Conservation (phyloP, 2,888 invertebrate species). For the Thera britannica region DNA sequence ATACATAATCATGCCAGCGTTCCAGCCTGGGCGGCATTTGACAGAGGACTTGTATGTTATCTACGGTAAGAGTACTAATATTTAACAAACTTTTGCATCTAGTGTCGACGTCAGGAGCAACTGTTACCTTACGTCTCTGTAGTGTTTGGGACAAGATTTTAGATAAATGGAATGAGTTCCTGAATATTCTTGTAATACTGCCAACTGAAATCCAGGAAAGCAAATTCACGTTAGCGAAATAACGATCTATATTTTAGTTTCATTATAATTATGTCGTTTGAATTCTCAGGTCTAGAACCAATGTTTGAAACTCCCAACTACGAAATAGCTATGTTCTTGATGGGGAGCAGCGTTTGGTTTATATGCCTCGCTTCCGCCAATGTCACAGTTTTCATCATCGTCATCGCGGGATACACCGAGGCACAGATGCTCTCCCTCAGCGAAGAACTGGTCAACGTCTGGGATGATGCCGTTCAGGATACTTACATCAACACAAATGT, state of each 20-base stretch:
- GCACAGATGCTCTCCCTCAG: conserved; percentile 61
- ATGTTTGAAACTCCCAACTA: conserved; percentile 62
- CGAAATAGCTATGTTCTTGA: conserved; percentile 52
- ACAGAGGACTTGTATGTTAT: conserved; percentile 51
- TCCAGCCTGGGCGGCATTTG: conserved; percentile 58
- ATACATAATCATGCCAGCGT: conserved; percentile 49
- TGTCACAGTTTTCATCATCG: conserved; percentile 55
- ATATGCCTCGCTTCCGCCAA: conserved; percentile 53
- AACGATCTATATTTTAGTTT: too few species aligned
- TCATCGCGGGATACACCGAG: conserved; percentile 60
- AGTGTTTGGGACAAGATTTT: too few species aligned
- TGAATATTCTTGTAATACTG: too few species aligned
- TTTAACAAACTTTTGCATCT: neutral
- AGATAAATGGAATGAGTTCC: too few species aligned
- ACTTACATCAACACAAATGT: conserved; percentile 16
- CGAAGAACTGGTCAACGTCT: conserved; percentile 55
- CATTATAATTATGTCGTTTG: neutral
- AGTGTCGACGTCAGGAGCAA: neutral
- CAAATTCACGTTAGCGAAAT: too few species aligned
- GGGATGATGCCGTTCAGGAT: conserved; percentile 51
- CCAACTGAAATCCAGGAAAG: too few species aligned
- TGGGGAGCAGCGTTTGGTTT: conserved; percentile 42
- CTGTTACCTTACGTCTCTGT: too few species aligned
- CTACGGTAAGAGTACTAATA: conserved; percentile 51
- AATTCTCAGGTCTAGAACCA: conserved; percentile 59